Evolutionary conservation across 2,113 vertebrate species (phyloP).

Genomic region (Scomber scombrus): DNA sequence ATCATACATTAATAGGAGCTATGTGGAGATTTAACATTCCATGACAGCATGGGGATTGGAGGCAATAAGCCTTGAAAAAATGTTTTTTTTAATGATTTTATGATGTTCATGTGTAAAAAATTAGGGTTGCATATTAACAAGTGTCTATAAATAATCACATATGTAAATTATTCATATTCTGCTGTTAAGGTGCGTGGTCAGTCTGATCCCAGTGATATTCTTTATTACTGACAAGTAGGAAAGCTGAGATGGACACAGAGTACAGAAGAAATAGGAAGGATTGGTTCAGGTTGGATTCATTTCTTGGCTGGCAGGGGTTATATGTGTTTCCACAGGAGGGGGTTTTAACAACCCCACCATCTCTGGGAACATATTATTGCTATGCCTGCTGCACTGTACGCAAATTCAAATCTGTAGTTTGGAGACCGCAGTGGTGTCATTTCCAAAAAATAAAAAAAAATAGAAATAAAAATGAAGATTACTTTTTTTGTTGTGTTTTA

Average conservation of each 20-base stretch:
- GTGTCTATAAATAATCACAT: constrained; percentile 19
- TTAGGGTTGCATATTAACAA: constrained; percentile 20
- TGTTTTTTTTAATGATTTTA: background rate
- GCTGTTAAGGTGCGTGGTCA: constrained; percentile 42
- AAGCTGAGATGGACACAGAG: constrained; percentile 31
- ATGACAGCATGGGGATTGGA: constrained; percentile 65
- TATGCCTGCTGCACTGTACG: constrained; percentile 6
- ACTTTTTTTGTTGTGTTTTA: background rate
- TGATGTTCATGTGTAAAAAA: constrained; percentile 16
- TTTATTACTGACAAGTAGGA: constrained; percentile 24
- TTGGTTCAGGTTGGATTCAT: constrained; percentile 48
- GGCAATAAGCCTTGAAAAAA: constrained; percentile 66
- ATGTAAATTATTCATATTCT: constrained; percentile 47
- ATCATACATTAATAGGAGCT: constrained; percentile 78
- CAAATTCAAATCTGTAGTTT: constrained; percentile 20
- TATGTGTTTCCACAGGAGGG: constrained; percentile 37
- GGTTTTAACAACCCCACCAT: constrained; percentile 15
- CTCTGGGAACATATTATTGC: constrained; percentile 30
- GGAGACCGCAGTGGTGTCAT: background rate
- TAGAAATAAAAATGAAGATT: background rate
- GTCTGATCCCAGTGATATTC: constrained; percentile 26
- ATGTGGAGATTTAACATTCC: constrained; percentile 70
- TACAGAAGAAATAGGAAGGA: constrained; percentile 30
- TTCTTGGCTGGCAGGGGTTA: constrained; percentile 41
- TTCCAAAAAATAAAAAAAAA: background rate